Evolutionary conservation across 2,888 invertebrate genomes (phyloP).

Genomic region (Megalurothrips usitatus): DNA sequence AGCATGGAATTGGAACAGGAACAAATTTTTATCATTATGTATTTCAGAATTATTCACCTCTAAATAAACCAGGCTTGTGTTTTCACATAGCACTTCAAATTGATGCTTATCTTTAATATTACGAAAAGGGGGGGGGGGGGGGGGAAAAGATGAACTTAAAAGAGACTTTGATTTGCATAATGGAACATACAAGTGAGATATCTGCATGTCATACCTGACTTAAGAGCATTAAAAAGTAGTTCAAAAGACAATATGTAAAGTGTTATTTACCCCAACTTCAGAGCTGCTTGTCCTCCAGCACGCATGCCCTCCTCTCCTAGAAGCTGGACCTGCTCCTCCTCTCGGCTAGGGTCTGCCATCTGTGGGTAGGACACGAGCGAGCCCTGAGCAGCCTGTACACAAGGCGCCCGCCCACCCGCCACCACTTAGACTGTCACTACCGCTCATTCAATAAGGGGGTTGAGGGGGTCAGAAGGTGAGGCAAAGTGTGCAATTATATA

Average conservation of each 20-base stretch:
- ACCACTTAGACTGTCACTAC: constrained; percentile 34
- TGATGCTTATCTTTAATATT: too few species aligned
- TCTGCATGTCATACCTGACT: too few species aligned
- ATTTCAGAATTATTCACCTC: background rate
- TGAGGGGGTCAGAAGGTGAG: constrained; percentile 33
- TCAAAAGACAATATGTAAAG: constrained; percentile 19
- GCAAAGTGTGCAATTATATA: constrained; percentile 29
- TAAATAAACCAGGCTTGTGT: background rate
- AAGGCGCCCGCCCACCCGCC: constrained; percentile 50
- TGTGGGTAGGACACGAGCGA: constrained; percentile 67
- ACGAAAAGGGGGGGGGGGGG: too few species aligned
- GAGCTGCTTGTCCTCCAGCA: constrained; percentile 86
- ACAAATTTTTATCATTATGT: background rate
- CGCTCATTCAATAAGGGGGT: constrained; percentile 32
- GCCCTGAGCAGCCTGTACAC: constrained; percentile 68
- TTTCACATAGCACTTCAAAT: too few species aligned
- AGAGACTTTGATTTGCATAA: too few species aligned
- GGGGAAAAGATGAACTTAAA: too few species aligned
- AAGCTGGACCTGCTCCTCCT: constrained; percentile 93
- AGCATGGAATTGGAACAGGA: background rate
- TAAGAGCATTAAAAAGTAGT: background rate
- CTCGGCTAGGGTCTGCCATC: constrained; percentile 95
- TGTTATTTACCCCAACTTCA: constrained; percentile 84
- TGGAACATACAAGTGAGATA: too few species aligned
- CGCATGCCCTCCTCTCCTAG: constrained; percentile 93